A percentile compares a stretch with the other conserved stretches of the same genome.
Evolutionary conservation across 2,888 invertebrate species (phyloP).

Genomic region (Pterostichus niger): DNA sequence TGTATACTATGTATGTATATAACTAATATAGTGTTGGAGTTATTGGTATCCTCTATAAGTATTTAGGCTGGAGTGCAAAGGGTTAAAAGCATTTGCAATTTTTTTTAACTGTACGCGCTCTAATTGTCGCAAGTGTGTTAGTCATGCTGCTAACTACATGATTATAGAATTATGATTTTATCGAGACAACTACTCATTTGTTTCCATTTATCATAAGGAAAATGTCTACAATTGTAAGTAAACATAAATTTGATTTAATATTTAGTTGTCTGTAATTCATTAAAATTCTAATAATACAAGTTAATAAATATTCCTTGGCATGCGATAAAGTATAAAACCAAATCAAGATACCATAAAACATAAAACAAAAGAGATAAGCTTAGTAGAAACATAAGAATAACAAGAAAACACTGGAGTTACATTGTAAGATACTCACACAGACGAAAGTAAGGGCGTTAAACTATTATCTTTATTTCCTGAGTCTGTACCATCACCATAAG

Average conservation of each 20-base stretch:
- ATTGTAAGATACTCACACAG: conserved; percentile 17
- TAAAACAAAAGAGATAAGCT: conserved; percentile 35
- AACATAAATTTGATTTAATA: no score
- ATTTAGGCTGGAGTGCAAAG: no score
- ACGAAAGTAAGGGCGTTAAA: conserved; percentile 18
- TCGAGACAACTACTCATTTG: background rate
- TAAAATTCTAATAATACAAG: background rate
- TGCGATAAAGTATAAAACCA: background rate
- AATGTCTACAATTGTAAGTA: background rate
- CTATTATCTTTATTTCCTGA: conserved; percentile 32
- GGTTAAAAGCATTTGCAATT: background rate
- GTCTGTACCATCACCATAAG: conserved; percentile 26
- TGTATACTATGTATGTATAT: no score
- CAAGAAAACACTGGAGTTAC: conserved; percentile 20
- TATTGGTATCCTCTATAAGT: no score
- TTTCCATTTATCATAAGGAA: no score
- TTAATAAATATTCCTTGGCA: background rate
- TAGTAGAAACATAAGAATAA: conserved; percentile 29
- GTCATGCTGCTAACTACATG: background rate
- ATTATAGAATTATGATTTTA: background rate
- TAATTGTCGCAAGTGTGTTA: background rate
- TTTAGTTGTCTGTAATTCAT: no score
- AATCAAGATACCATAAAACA: conserved; percentile 17
- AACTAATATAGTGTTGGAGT: no score
- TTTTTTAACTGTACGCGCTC: background rate